A percentile compares a stretch with the other conserved stretches of the same genome.
Conservation (phyloP, 2,888 invertebrate genomes). For the Diploptera punctata region DNA sequence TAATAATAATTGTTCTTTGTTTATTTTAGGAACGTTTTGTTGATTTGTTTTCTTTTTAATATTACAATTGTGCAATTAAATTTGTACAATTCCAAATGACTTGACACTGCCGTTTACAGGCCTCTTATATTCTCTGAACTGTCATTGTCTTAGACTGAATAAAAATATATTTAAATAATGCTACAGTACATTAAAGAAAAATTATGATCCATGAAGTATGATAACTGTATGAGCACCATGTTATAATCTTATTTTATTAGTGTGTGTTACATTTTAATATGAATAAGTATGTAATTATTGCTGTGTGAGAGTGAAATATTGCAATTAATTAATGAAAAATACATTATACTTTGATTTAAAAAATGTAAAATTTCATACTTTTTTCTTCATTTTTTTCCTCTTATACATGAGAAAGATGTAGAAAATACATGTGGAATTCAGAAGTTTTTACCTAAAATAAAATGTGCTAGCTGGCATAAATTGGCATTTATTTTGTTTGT, state of each 20-base stretch:
- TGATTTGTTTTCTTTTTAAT: background rate
- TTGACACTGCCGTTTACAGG: background rate
- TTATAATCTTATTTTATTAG: slow-evolving; percentile 2
- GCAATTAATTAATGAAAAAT: background rate
- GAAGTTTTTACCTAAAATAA: too few species aligned
- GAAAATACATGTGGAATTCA: too few species aligned
- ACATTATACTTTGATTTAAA: too few species aligned
- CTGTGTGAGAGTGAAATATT: slow-evolving; percentile 1
- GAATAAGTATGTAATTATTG: background rate
- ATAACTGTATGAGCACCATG: background rate
- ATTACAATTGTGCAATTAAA: background rate
- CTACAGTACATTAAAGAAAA: background rate
- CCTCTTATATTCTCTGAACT: background rate
- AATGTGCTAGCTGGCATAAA: too few species aligned
- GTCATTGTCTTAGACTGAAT: background rate
- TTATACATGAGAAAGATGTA: too few species aligned
- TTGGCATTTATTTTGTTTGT: too few species aligned
- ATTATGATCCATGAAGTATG: background rate
- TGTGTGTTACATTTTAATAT: slow-evolving; percentile 6
- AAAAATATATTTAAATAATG: background rate
- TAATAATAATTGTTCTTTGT: background rate
- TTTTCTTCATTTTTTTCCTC: too few species aligned
- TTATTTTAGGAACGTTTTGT: background rate
- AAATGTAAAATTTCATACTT: too few species aligned
- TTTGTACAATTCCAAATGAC: background rate